Conservation (phyloP, 2,888 invertebrate species). For the Ectobius pallidus region DNA sequence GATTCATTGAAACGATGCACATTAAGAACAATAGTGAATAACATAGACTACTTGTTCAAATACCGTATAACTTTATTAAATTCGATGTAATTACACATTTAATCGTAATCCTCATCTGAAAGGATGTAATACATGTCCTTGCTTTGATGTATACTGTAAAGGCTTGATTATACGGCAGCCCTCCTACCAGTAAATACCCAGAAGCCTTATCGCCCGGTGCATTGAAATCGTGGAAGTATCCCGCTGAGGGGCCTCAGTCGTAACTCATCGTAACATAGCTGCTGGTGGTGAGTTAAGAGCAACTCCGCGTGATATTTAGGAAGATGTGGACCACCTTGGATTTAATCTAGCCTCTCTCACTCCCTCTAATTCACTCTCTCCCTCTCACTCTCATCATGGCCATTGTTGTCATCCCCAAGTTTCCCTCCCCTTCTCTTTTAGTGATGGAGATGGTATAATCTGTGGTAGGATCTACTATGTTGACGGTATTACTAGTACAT, state of each 20-base stretch:
- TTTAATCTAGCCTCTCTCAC: background rate
- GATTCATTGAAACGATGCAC: no score
- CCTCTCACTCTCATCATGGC: background rate
- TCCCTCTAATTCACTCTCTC: background rate
- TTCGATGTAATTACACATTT: no score
- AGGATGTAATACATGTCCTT: no score
- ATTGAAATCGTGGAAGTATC: conserved; percentile 33
- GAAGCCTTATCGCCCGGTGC: conserved; percentile 36
- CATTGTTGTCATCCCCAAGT: conserved; percentile 22
- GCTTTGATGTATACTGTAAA: background rate
- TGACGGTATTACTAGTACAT: background rate
- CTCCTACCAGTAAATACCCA: conserved; percentile 36
- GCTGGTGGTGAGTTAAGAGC: background rate
- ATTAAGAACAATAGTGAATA: no score
- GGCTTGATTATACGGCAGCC: conserved; percentile 4
- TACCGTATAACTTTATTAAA: no score
- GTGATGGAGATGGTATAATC: background rate
- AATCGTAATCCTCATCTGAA: no score
- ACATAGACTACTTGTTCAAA: no score
- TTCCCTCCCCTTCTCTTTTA: background rate
- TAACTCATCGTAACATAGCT: conserved; percentile 28
- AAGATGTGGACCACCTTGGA: conserved; percentile 13
- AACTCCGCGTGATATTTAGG: background rate
- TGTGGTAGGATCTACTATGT: no score
- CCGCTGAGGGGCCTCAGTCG: conserved; percentile 25